These are phyloP conservation scores for Amaurobius ferox DNA, from an alignment of 2,888 invertebrate genomes.

Conservation along the genomic window DNA sequence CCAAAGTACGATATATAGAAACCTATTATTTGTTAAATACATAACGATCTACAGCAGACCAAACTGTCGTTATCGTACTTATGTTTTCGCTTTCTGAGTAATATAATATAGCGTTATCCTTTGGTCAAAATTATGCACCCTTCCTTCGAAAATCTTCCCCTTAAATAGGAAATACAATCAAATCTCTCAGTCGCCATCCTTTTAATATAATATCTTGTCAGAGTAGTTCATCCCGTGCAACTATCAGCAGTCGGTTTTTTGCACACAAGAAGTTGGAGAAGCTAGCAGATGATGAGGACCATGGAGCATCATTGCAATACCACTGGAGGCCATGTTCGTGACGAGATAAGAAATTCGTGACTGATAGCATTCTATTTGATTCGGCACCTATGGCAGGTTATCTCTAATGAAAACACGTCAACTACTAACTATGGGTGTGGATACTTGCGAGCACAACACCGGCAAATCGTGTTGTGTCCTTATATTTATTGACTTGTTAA, in stretches of 20 bases:
- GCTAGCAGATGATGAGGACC: background rate
- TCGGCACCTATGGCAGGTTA: slow-evolving; percentile 28
- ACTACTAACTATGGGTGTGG: background rate
- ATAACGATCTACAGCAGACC: background rate
- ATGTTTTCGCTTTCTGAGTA: background rate
- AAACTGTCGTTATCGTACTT: background rate
- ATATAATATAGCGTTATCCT: slow-evolving; percentile 18
- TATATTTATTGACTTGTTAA: no score
- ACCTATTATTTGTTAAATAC: background rate
- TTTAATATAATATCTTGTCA: slow-evolving; percentile 18
- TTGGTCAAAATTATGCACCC: slow-evolving; percentile 3
- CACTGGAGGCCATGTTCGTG: slow-evolving; percentile 41
- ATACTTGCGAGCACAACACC: background rate
- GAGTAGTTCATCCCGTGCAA: background rate
- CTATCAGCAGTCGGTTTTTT: slow-evolving; percentile 17
- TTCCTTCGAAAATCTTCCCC: background rate
- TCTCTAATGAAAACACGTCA: slow-evolving; percentile 15
- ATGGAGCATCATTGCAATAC: slow-evolving; percentile 13
- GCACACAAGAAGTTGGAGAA: slow-evolving; percentile 23
- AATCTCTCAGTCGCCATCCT: no score
- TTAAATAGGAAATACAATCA: no score
- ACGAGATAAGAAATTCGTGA: slow-evolving; percentile 31
- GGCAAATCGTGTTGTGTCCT: background rate
- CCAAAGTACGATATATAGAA: background rate
- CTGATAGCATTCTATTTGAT: slow-evolving; percentile 27